Base-by-base conservation (phyloP, 2,113 vertebrate genomes). In the Corythornis vintsioides region DNA sequence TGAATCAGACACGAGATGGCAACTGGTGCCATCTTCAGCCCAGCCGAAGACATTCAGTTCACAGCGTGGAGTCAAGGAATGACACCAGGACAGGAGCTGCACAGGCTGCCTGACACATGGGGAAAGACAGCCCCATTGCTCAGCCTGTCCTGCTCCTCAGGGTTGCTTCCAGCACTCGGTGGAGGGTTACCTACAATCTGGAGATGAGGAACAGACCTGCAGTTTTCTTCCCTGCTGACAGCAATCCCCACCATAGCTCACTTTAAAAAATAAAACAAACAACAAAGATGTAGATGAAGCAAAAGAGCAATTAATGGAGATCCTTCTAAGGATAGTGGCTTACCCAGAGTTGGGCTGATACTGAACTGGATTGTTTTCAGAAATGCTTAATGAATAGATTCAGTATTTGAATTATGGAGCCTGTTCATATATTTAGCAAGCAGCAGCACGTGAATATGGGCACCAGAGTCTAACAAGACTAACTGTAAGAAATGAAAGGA, bases 11-110 rank as follows among this genome's bases (percentile, higher is more conserved):
- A 40, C 61, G 40, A 90, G 90, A 76, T 29, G 63, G 33, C 65
- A 93, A 8, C 28, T 24, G 57, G 40, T 88, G 45, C 78, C 75
- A 69, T 15, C 80, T 91, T 73, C 84, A 87, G 74, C 86, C 70
- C 47, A 57, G n/a, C 14, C 0, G 1, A 52, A 76, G 73, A 48
- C 33, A 13, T 24, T 65, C n/a, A 86, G 42, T 22, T 52, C 55
- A 35, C 52, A 35, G 50, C 3, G 0, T 0, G 0, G 26, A 65
- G 33, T 18, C 28, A 6, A 50, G 48, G 29, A 31, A 35, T 15
- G 28, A 33, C 55, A 64, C 17, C 29, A 18, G 15, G 26, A 24
- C 2, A 4, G 1, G 65, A 29, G 56, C 35, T 29, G 26, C 53
- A 11, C n/a, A 16, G 19, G 33, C 15, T 28, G 50, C 38, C 53